phyloP scores from a whole-genome alignment of 2,797 vertebrate species.

The Pantherophis alleghaniensis region DNA sequence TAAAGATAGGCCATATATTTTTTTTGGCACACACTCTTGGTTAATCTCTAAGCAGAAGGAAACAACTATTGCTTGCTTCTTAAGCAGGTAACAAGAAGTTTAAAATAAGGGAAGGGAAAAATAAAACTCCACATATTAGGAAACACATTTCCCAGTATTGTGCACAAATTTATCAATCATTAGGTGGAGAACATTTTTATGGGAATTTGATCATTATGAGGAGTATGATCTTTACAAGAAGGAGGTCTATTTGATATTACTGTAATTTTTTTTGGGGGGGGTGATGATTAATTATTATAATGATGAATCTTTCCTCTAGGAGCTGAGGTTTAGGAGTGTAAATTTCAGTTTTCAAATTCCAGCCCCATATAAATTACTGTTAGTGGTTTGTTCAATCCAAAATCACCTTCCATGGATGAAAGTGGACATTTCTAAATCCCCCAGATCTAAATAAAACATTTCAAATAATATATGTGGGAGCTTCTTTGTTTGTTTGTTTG shows the following conservation, averaged over 20 bases:
- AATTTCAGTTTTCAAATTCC: neutral
- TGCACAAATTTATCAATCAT: neutral
- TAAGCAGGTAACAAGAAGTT: neutral
- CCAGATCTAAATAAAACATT: neutral
- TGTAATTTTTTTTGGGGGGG: neutral
- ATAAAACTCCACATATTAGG: neutral
- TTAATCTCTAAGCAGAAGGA: neutral
- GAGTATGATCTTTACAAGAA: neutral
- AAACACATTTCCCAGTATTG: neutral
- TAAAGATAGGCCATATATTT: neutral
- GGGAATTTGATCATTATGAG: neutral
- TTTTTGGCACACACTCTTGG: neutral
- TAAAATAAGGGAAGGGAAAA: neutral
- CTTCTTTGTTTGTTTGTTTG: neutral
- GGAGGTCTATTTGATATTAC: neutral
- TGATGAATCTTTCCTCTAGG: too few relatives aligned
- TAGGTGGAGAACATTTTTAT: neutral
- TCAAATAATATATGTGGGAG: neutral
- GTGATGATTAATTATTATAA: too few relatives aligned
- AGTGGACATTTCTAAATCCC: neutral
- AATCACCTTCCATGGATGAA: neutral
- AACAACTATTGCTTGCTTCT: neutral
- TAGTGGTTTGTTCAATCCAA: neutral
- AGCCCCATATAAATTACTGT: neutral
- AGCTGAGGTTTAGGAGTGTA: neutral